These are phyloP conservation scores for Actinemys pallida DNA, from an alignment of 2,113 vertebrate species.

Conservation along the genomic window DNA sequence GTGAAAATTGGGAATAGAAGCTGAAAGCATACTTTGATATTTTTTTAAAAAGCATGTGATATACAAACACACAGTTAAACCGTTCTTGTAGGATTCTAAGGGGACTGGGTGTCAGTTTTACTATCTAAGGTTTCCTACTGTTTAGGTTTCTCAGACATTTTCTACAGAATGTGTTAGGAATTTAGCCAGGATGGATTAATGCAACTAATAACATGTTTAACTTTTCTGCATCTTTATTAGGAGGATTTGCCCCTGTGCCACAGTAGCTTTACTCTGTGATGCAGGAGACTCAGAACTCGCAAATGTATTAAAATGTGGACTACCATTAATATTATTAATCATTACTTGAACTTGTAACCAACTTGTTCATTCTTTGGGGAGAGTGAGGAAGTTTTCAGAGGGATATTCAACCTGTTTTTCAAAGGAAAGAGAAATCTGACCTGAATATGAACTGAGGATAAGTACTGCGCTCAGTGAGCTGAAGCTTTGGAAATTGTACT, in stretches of 20 bases:
- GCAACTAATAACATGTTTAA: constrained; percentile 9
- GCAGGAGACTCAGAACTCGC: background rate
- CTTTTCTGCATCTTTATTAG: background rate
- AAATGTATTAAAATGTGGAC: constrained; percentile 19
- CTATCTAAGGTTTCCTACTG: background rate
- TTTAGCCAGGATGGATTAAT: constrained; percentile 9
- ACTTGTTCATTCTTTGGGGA: background rate
- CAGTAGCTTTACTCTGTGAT: background rate
- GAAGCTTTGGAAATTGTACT: constrained; percentile 29
- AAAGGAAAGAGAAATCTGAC: constrained; percentile 43
- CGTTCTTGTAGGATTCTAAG: constrained; percentile 7
- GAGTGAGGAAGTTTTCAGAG: constrained; percentile 26
- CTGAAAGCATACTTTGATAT: background rate
- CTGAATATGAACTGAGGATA: constrained; percentile 69
- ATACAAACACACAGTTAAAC: background rate
- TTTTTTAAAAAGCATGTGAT: constrained; percentile 11
- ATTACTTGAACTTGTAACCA: constrained; percentile 30
- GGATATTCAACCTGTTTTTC: constrained; percentile 53
- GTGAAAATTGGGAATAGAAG: constrained; percentile 46
- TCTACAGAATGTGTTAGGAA: constrained; percentile 25
- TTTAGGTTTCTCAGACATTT: constrained; percentile 38
- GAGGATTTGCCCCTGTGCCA: background rate
- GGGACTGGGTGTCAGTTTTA: background rate
- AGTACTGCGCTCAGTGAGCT: constrained; percentile 36
- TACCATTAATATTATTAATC: background rate